Percentiles rank a stretch among this genome's conserved stretches.
Evolutionary conservation across 2,797 vertebrate species (phyloP).

Genomic region (Chromobotia macracanthus): DNA sequence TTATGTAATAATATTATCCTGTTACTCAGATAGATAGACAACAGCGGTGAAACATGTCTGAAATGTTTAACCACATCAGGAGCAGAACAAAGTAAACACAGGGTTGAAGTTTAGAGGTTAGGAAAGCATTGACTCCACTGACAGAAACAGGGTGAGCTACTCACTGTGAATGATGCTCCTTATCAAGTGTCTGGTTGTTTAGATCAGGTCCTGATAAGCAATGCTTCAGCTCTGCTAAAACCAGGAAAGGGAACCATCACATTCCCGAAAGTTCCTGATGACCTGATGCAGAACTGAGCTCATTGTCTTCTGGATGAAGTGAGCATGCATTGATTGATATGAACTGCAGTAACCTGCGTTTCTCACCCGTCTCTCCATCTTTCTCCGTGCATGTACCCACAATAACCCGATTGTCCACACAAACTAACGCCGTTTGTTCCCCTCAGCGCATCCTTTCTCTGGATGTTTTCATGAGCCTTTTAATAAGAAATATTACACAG

Average conservation of each 20-base stretch:
- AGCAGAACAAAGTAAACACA: background rate
- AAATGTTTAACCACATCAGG: background rate
- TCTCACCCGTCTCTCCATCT: conserved; percentile 50
- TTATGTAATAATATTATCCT: background rate
- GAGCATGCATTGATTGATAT: conserved; percentile 37
- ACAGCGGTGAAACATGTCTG: background rate
- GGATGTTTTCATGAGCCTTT: conserved; percentile 16
- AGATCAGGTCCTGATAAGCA: conserved; percentile 2
- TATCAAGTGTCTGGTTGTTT: conserved; percentile 9
- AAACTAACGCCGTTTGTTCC: conserved; percentile 57
- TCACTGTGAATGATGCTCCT: conserved; percentile 18
- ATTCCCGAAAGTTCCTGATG: conserved; percentile 7
- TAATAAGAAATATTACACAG: background rate
- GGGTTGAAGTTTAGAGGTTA: background rate
- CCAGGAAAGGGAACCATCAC: background rate
- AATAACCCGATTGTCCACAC: conserved; percentile 48
- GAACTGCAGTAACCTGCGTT: conserved; percentile 40
- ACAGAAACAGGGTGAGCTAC: background rate
- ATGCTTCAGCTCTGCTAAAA: conserved; percentile 13
- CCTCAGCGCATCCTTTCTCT: conserved; percentile 37
- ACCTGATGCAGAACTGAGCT: background rate
- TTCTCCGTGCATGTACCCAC: conserved; percentile 40
- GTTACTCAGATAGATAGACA: background rate
- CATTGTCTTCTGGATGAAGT: background rate
- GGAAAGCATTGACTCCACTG: background rate